phyloP scores from a whole-genome alignment of 2,797 vertebrate species.

The Cryptoprocta ferox region DNA sequence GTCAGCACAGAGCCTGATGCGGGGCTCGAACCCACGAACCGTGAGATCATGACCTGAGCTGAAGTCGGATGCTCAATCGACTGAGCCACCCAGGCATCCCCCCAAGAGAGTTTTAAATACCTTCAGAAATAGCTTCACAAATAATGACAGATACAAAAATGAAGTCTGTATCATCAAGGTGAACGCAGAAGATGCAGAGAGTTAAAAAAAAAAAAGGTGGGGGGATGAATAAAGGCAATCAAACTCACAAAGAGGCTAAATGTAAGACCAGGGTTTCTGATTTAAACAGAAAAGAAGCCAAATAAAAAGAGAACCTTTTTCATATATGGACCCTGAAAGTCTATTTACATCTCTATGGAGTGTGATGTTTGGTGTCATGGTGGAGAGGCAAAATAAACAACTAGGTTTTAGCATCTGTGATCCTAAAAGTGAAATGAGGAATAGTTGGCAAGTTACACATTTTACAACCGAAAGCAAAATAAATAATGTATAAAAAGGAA shows the following conservation, averaged over 20 bases:
- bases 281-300: background rate
- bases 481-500: background rate
- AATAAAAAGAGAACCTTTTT: background rate
- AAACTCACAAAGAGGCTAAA: background rate
- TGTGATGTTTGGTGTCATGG: background rate
- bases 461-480: background rate
- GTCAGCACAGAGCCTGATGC: too few relatives aligned
- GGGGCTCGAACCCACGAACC: too few relatives aligned
- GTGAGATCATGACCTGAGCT: too few relatives aligned
- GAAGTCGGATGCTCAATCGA: too few relatives aligned
- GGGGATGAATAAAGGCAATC: background rate
- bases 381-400: background rate
- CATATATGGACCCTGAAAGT: background rate
- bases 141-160: background rate
- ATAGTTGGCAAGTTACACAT: background rate
- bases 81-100: too few relatives aligned
- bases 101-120: conserved; percentile 26
- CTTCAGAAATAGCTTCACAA: conserved; percentile 25
- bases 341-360: background rate
- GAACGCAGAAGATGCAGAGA: background rate
- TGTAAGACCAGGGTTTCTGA: background rate
- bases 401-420: background rate
- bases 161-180: background rate
- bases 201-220: background rate
- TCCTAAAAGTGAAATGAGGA: background rate